Base-by-base conservation (phyloP, 2,888 invertebrate species). In the Sicus ferrugineus region DNA sequence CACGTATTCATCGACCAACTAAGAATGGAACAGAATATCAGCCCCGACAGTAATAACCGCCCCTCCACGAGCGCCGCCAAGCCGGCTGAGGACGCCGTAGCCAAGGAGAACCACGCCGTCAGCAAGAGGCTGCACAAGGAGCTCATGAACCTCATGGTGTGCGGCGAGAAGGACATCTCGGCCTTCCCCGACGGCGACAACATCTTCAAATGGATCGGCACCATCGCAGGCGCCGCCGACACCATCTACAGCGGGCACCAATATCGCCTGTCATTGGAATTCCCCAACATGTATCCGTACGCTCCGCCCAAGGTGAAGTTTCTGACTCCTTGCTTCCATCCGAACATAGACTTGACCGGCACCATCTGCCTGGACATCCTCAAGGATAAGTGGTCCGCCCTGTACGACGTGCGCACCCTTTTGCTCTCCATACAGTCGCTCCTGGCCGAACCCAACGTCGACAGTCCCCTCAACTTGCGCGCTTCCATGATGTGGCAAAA, bases 161-260 rank as follows among this genome's bases (percentile, higher is more conserved):
- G 91, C 71, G 90, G 91, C 64, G 96, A 96, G 83, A 95, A 94
- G 85, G 94, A 94, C 26, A 93, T 98, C 72, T 96, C 97, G 21
- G 97, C 97, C 16, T 98, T 98, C 86, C 98, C 98, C 0, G 96
- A 97, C 77, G 95, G 96, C 73, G 97, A 97, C 83, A 97, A 97
- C 85, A 87, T 98, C 61, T 97, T 97, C 83, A 94, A 93, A 86
- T 98, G 98, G 98, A 91, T 97, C 76, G 97, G 96, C 21, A 98
- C 97, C n/a, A 95, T 98, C 74, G 87, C 88, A 46, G 98, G 98
- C 1, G 95, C 97, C 0, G 88, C 88, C 73, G 96, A 94, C 73
- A 97, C 97, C 26, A 96, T 94, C 2, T 98, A 96, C 82, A 91
- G 93, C 74, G 92, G 92, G 16, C 90, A 97, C 78, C 93, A 91